A percentile compares a stretch with the other conserved stretches of the same genome.
phyloP scores from a whole-genome alignment of 2,113 vertebrate genomes.

The Centropus unirufus region DNA sequence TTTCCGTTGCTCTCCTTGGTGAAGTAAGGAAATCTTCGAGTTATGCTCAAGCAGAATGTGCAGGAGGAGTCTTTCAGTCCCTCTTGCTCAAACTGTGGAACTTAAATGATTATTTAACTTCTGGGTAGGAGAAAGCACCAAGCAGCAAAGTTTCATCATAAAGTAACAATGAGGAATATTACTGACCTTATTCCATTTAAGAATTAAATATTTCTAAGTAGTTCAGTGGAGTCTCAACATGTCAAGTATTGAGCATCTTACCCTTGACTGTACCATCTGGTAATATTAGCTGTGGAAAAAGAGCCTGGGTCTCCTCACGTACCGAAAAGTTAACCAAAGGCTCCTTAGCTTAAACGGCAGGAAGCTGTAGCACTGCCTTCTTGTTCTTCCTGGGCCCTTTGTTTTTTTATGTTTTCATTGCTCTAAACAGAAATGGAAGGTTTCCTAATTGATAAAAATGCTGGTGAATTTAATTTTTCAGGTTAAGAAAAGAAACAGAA shows the following conservation, averaged over 20 bases:
- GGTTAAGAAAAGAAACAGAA: background rate
- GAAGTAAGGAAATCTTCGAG: background rate
- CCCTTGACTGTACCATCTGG: background rate
- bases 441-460: background rate
- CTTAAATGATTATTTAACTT: background rate
- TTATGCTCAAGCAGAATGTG: background rate
- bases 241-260: background rate
- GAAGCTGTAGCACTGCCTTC: background rate
- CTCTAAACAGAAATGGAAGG: background rate
- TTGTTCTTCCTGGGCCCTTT: background rate
- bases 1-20: background rate
- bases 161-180: background rate
- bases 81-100: background rate
- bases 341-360: background rate
- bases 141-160: background rate
- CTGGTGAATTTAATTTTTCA: background rate
- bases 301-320: background rate
- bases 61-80: background rate
- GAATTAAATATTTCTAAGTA: background rate
- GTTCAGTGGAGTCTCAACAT: background rate
- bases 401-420: background rate
- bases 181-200: background rate
- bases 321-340: background rate
- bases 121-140: background rate
- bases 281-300: background rate